Percentiles rank a stretch among this genome's conserved stretches.
Conservation (phyloP, 2,113 vertebrate genomes). For the Phocoena sinus region DNA sequence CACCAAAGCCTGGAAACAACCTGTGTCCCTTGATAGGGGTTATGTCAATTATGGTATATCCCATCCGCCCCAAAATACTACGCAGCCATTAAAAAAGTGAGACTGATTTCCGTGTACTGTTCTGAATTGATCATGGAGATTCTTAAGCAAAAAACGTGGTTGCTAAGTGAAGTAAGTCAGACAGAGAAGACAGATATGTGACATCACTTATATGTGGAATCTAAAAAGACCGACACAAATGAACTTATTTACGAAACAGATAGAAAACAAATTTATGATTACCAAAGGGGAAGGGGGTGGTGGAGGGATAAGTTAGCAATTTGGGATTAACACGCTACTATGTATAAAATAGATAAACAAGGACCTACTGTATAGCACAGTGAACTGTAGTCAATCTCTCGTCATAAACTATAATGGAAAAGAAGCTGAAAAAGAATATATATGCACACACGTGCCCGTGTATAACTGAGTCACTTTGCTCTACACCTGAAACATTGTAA, state of each 20-base stretch:
- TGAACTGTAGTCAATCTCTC: not conserved
- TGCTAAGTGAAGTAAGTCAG: not conserved
- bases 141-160: not conserved
- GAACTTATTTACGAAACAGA: not conserved
- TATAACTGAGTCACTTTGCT: not conserved
- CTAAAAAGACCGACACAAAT: not conserved
- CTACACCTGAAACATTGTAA: not conserved
- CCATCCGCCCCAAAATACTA: not conserved
- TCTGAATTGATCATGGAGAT: not conserved
- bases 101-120: rapidly evolving
- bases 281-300: not conserved
- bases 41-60: rapidly evolving
- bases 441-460: rapidly evolving
- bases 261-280: not conserved
- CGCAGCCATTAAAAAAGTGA: rapidly evolving
- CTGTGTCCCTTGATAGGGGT: not conserved
- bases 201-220: not conserved
- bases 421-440: not conserved
- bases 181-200: not conserved
- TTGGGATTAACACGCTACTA: rapidly evolving
- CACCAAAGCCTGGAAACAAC: too few species aligned
- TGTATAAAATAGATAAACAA: not conserved
- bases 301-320: not conserved
- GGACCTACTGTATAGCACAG: not conserved
- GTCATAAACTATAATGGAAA: not conserved